Conservation (phyloP, 1,140 invertebrate genomes). For the Panonychus citri region DNA sequence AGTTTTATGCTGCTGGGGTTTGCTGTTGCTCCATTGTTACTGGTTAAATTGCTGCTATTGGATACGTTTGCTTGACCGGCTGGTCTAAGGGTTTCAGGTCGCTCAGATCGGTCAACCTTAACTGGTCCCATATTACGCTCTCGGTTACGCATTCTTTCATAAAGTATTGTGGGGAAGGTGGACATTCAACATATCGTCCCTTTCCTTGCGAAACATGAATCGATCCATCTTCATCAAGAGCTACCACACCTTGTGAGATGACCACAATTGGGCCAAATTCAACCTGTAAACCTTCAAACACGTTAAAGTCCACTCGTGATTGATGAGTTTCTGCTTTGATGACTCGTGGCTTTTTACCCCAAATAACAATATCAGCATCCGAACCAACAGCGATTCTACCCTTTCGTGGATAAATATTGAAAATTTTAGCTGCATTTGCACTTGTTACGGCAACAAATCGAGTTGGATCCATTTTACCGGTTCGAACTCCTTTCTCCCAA, state of each 20-base stretch:
- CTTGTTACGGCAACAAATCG: conserved; percentile 91
- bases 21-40: background rate
- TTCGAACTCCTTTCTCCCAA: conserved; percentile 90
- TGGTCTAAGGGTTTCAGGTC: background rate
- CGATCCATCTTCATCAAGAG: conserved; percentile 52
- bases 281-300: conserved; percentile 55
- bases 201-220: conserved; percentile 62
- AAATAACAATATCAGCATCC: conserved; percentile 92
- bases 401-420: conserved; percentile 92
- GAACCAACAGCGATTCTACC: conserved; percentile 73
- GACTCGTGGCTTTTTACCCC: conserved; percentile 62
- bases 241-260: conserved; percentile 66
- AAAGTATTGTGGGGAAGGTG: conserved; percentile 38
- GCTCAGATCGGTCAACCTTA: conserved; percentile 7
- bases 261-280: conserved; percentile 31
- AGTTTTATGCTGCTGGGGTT: too few relatives aligned
- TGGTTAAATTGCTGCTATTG: background rate
- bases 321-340: conserved; percentile 85
- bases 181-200: conserved; percentile 44
- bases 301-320: conserved; percentile 85
- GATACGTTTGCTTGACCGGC: background rate
- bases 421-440: conserved; percentile 87
- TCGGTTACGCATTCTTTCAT: conserved; percentile 33
- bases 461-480: conserved; percentile 65
- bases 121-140: conserved; percentile 19